Base-by-base conservation (phyloP, 2,888 invertebrate genomes). In the Polydrusus pterygomalis region DNA sequence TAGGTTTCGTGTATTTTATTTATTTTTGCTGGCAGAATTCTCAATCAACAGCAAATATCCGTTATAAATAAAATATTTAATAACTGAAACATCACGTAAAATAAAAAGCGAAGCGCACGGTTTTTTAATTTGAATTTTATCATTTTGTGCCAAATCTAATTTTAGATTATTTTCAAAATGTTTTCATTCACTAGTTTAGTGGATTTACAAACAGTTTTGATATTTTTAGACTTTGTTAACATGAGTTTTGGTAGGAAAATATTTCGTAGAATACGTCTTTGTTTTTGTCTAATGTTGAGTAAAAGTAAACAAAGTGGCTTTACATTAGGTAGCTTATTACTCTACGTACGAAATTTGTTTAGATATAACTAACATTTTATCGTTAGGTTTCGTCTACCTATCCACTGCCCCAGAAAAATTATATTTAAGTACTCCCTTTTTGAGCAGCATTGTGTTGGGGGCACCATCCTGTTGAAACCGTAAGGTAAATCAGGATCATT, bases 121-220 rank as follows among this genome's bases (percentile, higher is more conserved):
- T 25, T 1, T 30, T 51, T 51, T 1, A 56, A 30, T 30, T 11
- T 10, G 7, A 8, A 18, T 60, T 18, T 34, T 17, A 40, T 2
- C 11, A 38, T 17, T 17, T 34, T 17, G 38, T 60, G 58, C 58
- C 58, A 70, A 68, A 65, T 65, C 49, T 74, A 74, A 70, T 56
- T 18, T 38, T 75, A 70, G 58, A 20, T 20, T 51, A 58, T 75
- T 75, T 70, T 75, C 64, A 43, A 70, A 49, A 54, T 70, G 60
- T 70, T 75, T 75, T 70, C 75, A 75, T 75, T 75, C 75, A 75
- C 58, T 75, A 70, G 58, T 70, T n/a, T 70, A 30, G 38, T 40
- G 43, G 56, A 75, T 65, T 70, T 75, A 75, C 70, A 70, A 75
- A 75, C 70, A 75, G 20, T 70, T 17, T n/a, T 17, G 64, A 0